These are phyloP conservation scores for Isurus oxyrinchus DNA, from an alignment of 2,113 vertebrate genomes.

Conservation along the genomic window DNA sequence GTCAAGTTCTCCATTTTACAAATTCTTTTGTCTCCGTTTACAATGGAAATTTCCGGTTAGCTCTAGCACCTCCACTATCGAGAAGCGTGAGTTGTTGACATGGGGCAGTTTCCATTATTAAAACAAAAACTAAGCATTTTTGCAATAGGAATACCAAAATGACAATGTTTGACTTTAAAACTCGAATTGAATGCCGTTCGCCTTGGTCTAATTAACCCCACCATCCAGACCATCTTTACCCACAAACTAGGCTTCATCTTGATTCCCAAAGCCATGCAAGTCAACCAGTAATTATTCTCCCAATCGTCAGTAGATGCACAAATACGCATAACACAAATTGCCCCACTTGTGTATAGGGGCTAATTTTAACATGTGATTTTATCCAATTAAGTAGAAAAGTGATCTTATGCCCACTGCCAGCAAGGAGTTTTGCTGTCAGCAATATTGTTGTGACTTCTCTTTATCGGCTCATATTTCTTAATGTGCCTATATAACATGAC, in stretches of 20 bases:
- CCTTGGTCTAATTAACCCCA: neutral
- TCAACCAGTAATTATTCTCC: neutral
- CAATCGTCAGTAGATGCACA: too few species aligned
- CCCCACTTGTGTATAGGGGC: too few species aligned
- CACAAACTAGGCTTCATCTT: neutral
- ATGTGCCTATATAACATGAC: neutral
- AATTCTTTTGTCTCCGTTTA: neutral
- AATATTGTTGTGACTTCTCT: neutral
- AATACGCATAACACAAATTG: neutral
- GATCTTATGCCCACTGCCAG: neutral
- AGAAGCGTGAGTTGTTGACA: neutral
- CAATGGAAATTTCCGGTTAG: neutral
- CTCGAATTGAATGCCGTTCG: neutral
- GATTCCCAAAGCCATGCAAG: too few species aligned
- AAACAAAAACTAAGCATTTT: neutral
- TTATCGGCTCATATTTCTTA: neutral
- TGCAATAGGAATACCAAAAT: neutral
- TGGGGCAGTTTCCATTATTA: neutral
- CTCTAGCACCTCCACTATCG: neutral
- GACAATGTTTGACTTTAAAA: neutral
- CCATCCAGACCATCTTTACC: neutral
- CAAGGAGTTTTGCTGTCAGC: neutral
- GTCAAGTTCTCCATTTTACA: neutral
- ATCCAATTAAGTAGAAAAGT: neutral
- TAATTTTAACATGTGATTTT: neutral